Evolutionary conservation across 1,140 invertebrate genomes (phyloP), one percentile per base, ranked within the genome.

Genomic region (Chelonus insularis): DNA sequence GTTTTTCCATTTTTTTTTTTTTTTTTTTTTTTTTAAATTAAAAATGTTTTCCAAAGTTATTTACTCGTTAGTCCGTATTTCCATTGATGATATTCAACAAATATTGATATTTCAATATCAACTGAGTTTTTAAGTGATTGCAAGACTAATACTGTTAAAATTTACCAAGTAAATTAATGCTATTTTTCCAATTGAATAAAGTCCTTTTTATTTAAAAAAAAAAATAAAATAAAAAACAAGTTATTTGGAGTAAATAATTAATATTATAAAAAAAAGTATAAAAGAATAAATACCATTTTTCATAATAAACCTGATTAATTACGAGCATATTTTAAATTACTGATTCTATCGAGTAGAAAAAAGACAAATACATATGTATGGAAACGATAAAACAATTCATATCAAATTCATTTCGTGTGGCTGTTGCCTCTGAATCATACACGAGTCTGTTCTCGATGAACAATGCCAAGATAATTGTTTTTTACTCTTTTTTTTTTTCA

Each of bases 381-480:
- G 7, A 29, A 29, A 29, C 25, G 25, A 29, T 29, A 29, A 29
- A 29, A 29, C 25, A 29, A 29, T 29, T 7, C 25, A 29, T 29
- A 29, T 29, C 25, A 29, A 29, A 29, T 29, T 29, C 25, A 43
- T 43, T 8, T 16, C 41, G 16, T 43, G 16, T 43, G 41, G 16
- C 41, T 5, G 41, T 43, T 43, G 14, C 18, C 12, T 18, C 18
- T 43, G 14, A 43, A 9, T 43, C 18, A 7, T 9, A 43, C 14
- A 39, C 37, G n/a, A 39, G 37, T 43, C 41, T 16, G 12, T 14
- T 43, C 12, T 8, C 41, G 41, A 43, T 43, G 14, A 43, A 43
- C 41, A 43, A 43, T 43, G 6, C 5, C 41, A 43, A 25, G 45
- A 48, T 48, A 48, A 48, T 48, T 48, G 20, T 48, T 48, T 48